Base-by-base conservation (phyloP, 2,113 vertebrate genomes). In the Catharus fuscescens region DNA sequence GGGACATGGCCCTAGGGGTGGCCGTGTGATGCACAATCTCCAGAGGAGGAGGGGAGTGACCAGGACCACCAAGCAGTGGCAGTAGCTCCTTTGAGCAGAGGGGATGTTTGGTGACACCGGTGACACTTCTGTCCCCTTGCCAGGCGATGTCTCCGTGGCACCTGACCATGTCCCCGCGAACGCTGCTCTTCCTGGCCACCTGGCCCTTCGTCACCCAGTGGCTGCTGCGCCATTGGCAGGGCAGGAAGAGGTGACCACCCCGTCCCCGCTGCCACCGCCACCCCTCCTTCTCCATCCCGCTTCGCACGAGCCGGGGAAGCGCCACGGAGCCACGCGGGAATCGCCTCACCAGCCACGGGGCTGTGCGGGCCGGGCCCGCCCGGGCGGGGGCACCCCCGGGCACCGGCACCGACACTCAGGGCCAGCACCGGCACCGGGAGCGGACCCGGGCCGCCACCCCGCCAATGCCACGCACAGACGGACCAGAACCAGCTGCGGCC, bases 121-220 rank as follows among this genome's bases (percentile, higher is more conserved):
- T 32, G 65, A 25, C 74, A 48, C 32, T 13, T 61, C 54, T 70
- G 54, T 85, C 25, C 66, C 57, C 47, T 40, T 2, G 2, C 34
- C 71, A 96, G 92, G 92, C 59, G 7, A 20, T 16, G 14, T 88
- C 91, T 40, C 73, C 19, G 1, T 65, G 92, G 97, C 72, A 94
- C 61, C 59, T 93, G 92, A 93, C 98, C 61, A 92, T 96, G 94
- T 98, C 92, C 2, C 97, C 93, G 1, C 97, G 62, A 72, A 98
- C 98, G 4, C 70, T 99, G 26, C 85, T 99, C 64, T 98, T 99
- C 95, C 97, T 99, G 76, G n/a, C 99, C 91, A 54, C 99, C 64
- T 99, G 99, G 99, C 99, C 99, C 36, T 99, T 99, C 66, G 32
- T 99, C 9, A 98, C 98, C 71, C 99, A 99, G 97, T 98, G 98